Evolutionary conservation across 2,113 vertebrate genomes (phyloP).

Genomic region (Danionella cerebrum): DNA sequence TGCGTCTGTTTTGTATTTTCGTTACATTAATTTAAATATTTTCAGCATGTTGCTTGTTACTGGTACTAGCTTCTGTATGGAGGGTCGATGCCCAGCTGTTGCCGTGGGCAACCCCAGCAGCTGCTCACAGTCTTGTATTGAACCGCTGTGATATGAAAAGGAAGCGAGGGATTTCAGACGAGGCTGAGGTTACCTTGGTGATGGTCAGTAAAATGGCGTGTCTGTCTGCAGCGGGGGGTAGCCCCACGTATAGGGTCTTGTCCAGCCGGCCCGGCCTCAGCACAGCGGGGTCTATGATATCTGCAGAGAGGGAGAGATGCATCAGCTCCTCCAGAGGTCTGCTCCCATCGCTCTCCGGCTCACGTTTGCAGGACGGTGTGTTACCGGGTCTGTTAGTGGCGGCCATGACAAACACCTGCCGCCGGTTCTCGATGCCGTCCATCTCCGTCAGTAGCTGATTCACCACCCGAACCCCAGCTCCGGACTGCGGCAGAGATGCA

Average conservation of each 20-base stretch:
- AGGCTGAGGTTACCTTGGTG: constrained; percentile 69
- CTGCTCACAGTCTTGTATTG: too few species aligned
- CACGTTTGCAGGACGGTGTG: neutral
- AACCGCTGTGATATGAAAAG: too few species aligned
- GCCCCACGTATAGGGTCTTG: constrained; percentile 88
- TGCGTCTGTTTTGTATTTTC: too few species aligned
- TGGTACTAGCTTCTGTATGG: too few species aligned
- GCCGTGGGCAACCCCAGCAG: too few species aligned
- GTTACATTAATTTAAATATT: too few species aligned
- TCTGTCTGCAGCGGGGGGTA: constrained; percentile 81
- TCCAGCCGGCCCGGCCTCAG: constrained; percentile 89
- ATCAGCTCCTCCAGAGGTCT: too few species aligned
- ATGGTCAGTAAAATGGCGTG: constrained; percentile 85
- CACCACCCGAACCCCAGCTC: constrained; percentile 85
- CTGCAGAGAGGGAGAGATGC: too few species aligned
- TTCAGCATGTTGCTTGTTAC: too few species aligned
- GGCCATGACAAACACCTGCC: constrained; percentile 94
- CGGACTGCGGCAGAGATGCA: constrained; percentile 63
- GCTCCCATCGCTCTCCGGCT: too few species aligned
- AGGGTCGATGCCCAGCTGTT: too few species aligned
- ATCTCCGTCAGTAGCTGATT: constrained; percentile 97
- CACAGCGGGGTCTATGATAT: constrained; percentile 91
- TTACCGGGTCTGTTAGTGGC: constrained; percentile 94
- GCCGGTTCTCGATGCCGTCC: constrained; percentile 84
- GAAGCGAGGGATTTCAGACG: too few species aligned